Evolutionary conservation across 2,113 vertebrate species (phyloP), one percentile per base, ranked within the genome.

Genomic region (Todiramphus saurophagus): DNA sequence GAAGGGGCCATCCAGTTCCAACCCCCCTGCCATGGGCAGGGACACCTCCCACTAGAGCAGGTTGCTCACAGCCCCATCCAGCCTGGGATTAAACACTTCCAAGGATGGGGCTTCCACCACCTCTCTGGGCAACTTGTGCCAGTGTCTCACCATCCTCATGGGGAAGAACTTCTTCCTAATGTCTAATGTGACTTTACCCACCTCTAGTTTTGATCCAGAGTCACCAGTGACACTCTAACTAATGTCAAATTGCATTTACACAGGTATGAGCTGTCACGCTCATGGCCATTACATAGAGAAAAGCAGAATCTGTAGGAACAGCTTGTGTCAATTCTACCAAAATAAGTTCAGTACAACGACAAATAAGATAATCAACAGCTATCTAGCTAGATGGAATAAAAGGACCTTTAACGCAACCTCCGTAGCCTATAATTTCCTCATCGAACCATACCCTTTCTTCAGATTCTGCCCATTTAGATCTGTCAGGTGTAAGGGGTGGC

Each of bases 241-340:
- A 19, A 4, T 30, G 7, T 18, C 55, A 68, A 70, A 75, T 24
- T 63, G 24, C 56, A 48, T 56, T 67, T 88, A 28, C n/a, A 33
- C 53, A 44, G 58, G 25, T 56, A 51, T 1, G 2, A 2, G 0
- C 7, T 3, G 2, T 14, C 12, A 1, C 18, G 20, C 13, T 72
- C n/a, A 58, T 43, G n/a, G 62, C 20, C 7, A 16, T n/a, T 27
- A 20, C 23, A 5, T 6, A 58, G 19, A 46, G 19, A 67, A 92
- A 60, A 13, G 24, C 14, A 76, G 68, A 86, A 62, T 43, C 30
- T 10, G 4, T 13, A 67, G n/a, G 18, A 90, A 35, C 16, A 53
- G 3, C 31, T 51, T 66, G 33, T 4, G 9, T 70, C 30, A 31
- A 5, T 73, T 41, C 37, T 5, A 59, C 24, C 19, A 43, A 67